A percentile compares a stretch with the other conserved stretches of the same genome.
phyloP scores from a whole-genome alignment of 2,113 vertebrate species.

The Apteryx owenii region DNA sequence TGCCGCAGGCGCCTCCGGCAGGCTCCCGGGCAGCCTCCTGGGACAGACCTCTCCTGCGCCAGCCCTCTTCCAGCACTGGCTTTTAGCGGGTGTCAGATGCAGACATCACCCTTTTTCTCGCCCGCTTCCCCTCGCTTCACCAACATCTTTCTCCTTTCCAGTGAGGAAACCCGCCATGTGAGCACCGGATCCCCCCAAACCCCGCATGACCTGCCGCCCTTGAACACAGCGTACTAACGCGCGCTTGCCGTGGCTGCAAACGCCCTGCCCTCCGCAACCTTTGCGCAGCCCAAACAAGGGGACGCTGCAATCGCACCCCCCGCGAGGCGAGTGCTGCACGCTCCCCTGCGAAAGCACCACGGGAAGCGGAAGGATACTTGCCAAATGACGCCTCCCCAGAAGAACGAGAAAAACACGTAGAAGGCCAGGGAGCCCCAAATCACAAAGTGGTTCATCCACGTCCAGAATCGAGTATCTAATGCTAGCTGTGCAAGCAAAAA shows the following conservation, averaged over 20 bases:
- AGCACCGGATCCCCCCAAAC: neutral
- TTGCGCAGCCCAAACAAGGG: fast-evolving
- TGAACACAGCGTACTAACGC: neutral
- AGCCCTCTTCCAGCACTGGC: too few species aligned
- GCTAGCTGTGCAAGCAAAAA: constrained; percentile 83
- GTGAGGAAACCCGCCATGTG: neutral
- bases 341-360: neutral
- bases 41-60: too few species aligned
- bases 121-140: too few species aligned
- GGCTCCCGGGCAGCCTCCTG: too few species aligned
- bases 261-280: neutral
- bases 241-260: neutral
- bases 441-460: constrained; percentile 98
- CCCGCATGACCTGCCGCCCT: neutral
- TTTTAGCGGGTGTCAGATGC: too few species aligned
- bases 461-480: constrained; percentile 96
- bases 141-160: neutral
- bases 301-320: fast-evolving
- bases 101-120: neutral
- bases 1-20: too few species aligned
- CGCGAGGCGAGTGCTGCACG: fast-evolving
- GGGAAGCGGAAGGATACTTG: constrained; percentile 62
- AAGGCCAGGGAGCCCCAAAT: constrained; percentile 98
- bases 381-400: constrained; percentile 99
- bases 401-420: constrained; percentile 98